Conservation (phyloP, 1,140 invertebrate genomes). For the Arctopsyche grandis region DNA sequence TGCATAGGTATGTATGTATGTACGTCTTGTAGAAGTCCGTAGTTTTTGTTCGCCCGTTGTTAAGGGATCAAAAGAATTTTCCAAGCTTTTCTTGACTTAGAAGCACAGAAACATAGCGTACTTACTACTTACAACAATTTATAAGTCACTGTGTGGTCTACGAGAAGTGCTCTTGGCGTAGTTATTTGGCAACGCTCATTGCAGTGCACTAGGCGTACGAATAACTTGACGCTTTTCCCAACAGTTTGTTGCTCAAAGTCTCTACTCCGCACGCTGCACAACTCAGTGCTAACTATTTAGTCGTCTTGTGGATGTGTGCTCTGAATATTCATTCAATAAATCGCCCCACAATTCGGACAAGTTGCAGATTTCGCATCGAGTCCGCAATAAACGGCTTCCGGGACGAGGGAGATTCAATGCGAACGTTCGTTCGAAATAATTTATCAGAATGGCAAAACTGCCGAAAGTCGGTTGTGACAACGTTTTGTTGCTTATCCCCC, state of each 20-base stretch:
- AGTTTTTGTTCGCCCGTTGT: too few relatives aligned
- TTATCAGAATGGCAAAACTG: neutral
- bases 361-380: neutral
- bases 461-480: neutral
- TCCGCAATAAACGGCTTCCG: neutral
- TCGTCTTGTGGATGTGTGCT: conserved; percentile 19
- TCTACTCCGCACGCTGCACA: conserved; percentile 2
- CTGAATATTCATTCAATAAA: conserved; percentile 23
- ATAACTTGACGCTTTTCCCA: conserved; percentile 33
- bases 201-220: conserved; percentile 10
- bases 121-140: too few relatives aligned
- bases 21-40: too few relatives aligned
- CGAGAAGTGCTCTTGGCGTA: neutral
- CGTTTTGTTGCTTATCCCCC: neutral
- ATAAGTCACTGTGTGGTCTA: too few relatives aligned
- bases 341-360: neutral
- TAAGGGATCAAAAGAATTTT: too few relatives aligned
- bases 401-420: too few relatives aligned
- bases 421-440: neutral
- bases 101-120: too few relatives aligned
- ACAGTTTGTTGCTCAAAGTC: conserved; percentile 38
- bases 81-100: too few relatives aligned
- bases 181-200: conserved; percentile 25
- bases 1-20: too few relatives aligned
- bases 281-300: conserved; percentile 23